phyloP scores from a whole-genome alignment of 2,113 vertebrate genomes.

The Otus sunia region DNA sequence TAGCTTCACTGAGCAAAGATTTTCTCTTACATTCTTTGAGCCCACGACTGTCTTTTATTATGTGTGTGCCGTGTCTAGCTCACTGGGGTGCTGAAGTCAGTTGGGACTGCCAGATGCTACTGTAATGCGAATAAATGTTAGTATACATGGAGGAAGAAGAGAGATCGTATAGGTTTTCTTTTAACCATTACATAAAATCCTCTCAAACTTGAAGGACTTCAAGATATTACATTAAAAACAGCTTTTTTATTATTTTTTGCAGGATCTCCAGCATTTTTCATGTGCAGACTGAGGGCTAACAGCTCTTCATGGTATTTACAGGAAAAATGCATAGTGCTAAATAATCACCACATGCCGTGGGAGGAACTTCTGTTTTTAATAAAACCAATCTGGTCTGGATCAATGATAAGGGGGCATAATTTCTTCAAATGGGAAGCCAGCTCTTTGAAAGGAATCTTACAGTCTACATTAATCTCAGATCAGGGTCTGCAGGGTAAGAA shows the following conservation, averaged over 20 bases:
- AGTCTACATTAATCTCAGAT: slow-evolving; percentile 42
- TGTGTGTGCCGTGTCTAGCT: slow-evolving; percentile 18
- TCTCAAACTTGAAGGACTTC: neutral
- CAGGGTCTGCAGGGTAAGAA: slow-evolving; percentile 50
- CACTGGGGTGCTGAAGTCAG: slow-evolving; percentile 54
- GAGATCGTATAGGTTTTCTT: neutral
- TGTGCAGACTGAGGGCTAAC: slow-evolving; percentile 49
- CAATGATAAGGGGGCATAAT: slow-evolving; percentile 73
- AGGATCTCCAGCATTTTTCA: slow-evolving; percentile 20
- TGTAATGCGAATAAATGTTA: slow-evolving; percentile 23
- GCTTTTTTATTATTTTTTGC: neutral
- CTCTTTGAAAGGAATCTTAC: slow-evolving; percentile 69
- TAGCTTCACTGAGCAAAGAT: slow-evolving; percentile 28
- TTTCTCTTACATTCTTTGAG: slow-evolving; percentile 39
- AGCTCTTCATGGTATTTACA: slow-evolving; percentile 56
- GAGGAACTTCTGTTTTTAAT: slow-evolving; percentile 75
- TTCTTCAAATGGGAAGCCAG: slow-evolving; percentile 70
- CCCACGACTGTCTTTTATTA: slow-evolving; percentile 35
- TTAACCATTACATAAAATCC: neutral
- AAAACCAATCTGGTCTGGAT: slow-evolving; percentile 75
- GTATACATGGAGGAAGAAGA: neutral
- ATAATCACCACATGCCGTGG: slow-evolving; percentile 54
- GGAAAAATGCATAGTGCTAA: slow-evolving; percentile 65
- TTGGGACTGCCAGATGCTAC: slow-evolving; percentile 63
- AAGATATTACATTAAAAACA: slow-evolving; percentile 15